Percentiles rank a stretch among this genome's conserved stretches.
These are phyloP conservation scores for Beris morrisii DNA, from an alignment of 2,888 invertebrate species.

Conservation along the genomic window DNA sequence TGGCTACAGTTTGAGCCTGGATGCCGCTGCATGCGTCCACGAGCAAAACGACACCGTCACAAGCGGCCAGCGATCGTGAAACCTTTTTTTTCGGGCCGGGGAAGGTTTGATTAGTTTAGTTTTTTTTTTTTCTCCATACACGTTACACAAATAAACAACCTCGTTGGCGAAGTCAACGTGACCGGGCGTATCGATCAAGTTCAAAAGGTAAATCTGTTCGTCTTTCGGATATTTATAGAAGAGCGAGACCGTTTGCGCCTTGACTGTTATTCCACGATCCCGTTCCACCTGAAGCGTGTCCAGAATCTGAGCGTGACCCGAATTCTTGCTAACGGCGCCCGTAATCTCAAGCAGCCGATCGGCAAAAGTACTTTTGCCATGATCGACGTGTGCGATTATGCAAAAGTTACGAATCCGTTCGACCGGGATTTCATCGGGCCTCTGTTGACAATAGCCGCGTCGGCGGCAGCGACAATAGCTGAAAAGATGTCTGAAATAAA, in stretches of 20 bases:
- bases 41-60: slow-evolving; percentile 91
- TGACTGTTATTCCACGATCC: slow-evolving; percentile 97
- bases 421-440: slow-evolving; percentile 42
- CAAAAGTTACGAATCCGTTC: slow-evolving; percentile 83
- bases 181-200: slow-evolving; percentile 97
- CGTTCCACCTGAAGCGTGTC: slow-evolving; percentile 84
- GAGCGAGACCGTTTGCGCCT: slow-evolving; percentile 93
- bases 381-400: slow-evolving; percentile 99
- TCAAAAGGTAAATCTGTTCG: slow-evolving; percentile 76
- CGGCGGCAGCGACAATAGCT: no score
- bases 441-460: no score
- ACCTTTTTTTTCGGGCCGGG: no score
- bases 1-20: slow-evolving; percentile 97
- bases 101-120: slow-evolving; percentile 30
- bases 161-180: slow-evolving; percentile 98
- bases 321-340: slow-evolving; percentile 71
- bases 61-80: slow-evolving; percentile 85
- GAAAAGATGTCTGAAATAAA: no score
- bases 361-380: slow-evolving; percentile 96
- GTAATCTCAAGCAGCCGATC: slow-evolving; percentile 93
- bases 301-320: slow-evolving; percentile 70
- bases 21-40: slow-evolving; percentile 96
- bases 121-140: not conserved
- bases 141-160: slow-evolving; percentile 58
- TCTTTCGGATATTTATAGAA: slow-evolving; percentile 67